Base-by-base conservation (phyloP, 2,797 vertebrate species). In the Periophthalmus magnuspinnatus region DNA sequence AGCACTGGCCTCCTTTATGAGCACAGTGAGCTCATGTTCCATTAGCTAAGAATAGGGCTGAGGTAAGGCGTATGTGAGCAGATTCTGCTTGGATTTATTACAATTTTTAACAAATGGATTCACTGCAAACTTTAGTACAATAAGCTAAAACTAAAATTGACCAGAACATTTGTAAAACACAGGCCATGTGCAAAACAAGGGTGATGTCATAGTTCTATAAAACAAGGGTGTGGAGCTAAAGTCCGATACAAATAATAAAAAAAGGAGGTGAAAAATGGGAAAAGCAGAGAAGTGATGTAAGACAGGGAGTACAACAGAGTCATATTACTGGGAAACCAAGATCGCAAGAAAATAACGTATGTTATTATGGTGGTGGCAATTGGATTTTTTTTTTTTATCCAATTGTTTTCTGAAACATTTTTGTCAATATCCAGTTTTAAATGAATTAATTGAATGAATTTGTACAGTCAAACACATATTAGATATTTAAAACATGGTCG, bases 141-240 rank as follows among this genome's bases (percentile, higher is more conserved):
- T 76, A 78, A 81, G 74, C 72, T 50, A 50, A 50, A 50, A 24
- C 24, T 13, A 33, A 50, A 17, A 52, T 28, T 33, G 77, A 81
- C 52, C 33, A 59, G 70, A 79, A 67, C 52, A 14, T 81, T 81
- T 68, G 74, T 70, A 81, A 79, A 78, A 80, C 82, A 75, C 69
- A 86, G 81, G 74, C 73, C 67, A 68, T 59, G 75, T 72, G 80
- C 70, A 76, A 64, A 80, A 70, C 56, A 72, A 69, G 72, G 36
- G 64, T 90, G 86, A 92, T 76, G 82, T 90, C 90, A 91, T 83
- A 28, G 73, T 36, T 65, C 75, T 70, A 79, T 80, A 89, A 88
- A 89, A 87, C 75, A 74, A 85, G 90, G 85, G 90, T 24, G 88
- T 84, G 79, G 84, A 82, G 79, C 70, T 80, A 80, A 86, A 85